phyloP scores from a whole-genome alignment of 1,140 invertebrate genomes.

The Campoletis sonorensis region DNA sequence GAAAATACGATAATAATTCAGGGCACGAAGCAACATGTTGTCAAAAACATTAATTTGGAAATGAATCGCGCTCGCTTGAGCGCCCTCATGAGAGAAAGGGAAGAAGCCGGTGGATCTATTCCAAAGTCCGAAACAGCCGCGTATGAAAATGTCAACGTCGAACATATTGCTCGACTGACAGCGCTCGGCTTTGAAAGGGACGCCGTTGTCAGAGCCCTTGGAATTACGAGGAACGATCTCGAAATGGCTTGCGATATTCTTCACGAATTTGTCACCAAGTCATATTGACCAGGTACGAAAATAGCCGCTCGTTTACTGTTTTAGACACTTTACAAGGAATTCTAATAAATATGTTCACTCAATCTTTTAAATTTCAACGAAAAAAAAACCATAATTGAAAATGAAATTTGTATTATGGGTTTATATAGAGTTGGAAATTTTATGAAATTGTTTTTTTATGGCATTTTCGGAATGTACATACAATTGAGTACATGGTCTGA shows the following conservation, averaged over 20 bases:
- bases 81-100: slow-evolving; percentile 72
- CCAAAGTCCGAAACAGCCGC: slow-evolving; percentile 69
- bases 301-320: not conserved
- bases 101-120: slow-evolving; percentile 63
- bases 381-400: too few relatives aligned
- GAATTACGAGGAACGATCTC: slow-evolving; percentile 93
- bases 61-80: slow-evolving; percentile 66
- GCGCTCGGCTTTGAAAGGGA: slow-evolving; percentile 93
- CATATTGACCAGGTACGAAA: slow-evolving; percentile 72
- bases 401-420: too few relatives aligned
- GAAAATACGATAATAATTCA: slow-evolving; percentile 79
- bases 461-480: too few relatives aligned
- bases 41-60: slow-evolving; percentile 72
- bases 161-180: slow-evolving; percentile 91
- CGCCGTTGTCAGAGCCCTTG: slow-evolving; percentile 91
- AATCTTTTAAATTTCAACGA: too few relatives aligned
- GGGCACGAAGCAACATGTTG: slow-evolving; percentile 75
- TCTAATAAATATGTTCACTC: too few relatives aligned
- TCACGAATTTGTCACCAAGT: slow-evolving; percentile 91
- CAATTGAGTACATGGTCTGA: too few relatives aligned
- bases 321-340: not conserved
- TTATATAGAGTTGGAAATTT: too few relatives aligned
- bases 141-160: slow-evolving; percentile 94
- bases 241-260: slow-evolving; percentile 97
- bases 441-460: too few relatives aligned